phyloP scores from a whole-genome alignment of 1,140 invertebrate species.

The Papilio dardanus region DNA sequence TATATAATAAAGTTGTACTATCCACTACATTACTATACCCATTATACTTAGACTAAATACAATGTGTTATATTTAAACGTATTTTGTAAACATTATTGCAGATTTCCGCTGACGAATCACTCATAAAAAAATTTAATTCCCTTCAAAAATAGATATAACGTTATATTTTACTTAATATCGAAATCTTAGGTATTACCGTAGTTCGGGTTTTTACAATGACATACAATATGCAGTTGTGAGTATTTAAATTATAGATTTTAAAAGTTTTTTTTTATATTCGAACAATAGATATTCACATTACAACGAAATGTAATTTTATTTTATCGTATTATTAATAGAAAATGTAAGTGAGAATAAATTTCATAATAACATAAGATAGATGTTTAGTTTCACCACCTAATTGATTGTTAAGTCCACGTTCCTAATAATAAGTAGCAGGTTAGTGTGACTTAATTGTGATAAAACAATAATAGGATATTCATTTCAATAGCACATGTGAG shows the following conservation, averaged over 20 bases:
- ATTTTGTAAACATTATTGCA: background rate
- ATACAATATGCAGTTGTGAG: too few species aligned
- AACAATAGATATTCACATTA: too few species aligned
- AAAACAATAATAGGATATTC: constrained; percentile 26
- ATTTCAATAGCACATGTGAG: constrained; percentile 25
- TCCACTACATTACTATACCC: background rate
- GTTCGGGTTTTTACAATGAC: too few species aligned
- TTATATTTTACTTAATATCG: too few species aligned
- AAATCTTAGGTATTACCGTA: too few species aligned
- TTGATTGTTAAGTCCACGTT: constrained; percentile 5
- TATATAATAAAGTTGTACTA: background rate
- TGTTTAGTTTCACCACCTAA: constrained; percentile 12
- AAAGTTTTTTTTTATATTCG: too few species aligned
- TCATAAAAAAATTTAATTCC: too few species aligned
- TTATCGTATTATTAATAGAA: background rate
- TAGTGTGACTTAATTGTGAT: constrained; percentile 23
- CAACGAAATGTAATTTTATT: background rate
- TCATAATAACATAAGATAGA: background rate
- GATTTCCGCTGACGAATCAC: too few species aligned
- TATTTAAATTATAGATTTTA: too few species aligned
- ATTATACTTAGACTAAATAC: background rate
- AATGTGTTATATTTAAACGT: background rate
- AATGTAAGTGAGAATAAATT: background rate
- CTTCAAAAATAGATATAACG: too few species aligned
- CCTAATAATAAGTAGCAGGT: constrained; percentile 14